Evolutionary conservation across 2,113 vertebrate species (phyloP).

Genomic region (Pseudolaguvia tuberculata): DNA sequence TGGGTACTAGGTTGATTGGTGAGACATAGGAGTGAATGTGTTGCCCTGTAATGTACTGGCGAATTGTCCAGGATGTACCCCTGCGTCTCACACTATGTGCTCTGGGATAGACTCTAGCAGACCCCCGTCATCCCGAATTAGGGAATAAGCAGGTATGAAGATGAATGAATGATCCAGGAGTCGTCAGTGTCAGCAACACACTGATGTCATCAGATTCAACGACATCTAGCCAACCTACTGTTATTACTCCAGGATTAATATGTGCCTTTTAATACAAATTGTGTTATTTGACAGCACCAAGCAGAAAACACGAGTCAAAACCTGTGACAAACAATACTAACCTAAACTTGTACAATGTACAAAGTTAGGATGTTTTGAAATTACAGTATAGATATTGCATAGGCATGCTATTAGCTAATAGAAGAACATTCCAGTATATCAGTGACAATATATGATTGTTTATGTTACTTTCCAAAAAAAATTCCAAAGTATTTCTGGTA

Average conservation of each 20-base stretch:
- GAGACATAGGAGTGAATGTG: no score
- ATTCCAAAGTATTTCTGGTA: background rate
- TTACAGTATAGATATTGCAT: conserved; percentile 17
- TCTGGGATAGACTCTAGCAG: no score
- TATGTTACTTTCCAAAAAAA: background rate
- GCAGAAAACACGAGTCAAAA: background rate
- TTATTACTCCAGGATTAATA: conserved; percentile 26
- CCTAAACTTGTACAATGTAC: conserved; percentile 14
- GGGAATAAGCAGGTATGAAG: no score
- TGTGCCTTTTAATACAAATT: conserved; percentile 39
- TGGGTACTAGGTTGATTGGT: no score
- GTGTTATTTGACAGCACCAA: conserved; percentile 26
- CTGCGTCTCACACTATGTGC: no score
- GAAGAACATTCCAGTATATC: conserved; percentile 30
- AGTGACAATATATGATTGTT: conserved; percentile 25
- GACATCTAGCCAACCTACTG: conserved; percentile 1
- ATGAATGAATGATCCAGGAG: no score
- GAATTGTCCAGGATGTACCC: no score
- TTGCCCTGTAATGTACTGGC: no score
- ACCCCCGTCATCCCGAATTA: no score
- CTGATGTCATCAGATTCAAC: no score
- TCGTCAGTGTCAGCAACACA: no score
- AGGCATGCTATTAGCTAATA: conserved; percentile 21
- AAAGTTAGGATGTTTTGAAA: conserved; percentile 5
- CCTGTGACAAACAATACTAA: background rate